Conservation (phyloP, 2,797 vertebrate genomes). For the Discoglossus pictus region DNA sequence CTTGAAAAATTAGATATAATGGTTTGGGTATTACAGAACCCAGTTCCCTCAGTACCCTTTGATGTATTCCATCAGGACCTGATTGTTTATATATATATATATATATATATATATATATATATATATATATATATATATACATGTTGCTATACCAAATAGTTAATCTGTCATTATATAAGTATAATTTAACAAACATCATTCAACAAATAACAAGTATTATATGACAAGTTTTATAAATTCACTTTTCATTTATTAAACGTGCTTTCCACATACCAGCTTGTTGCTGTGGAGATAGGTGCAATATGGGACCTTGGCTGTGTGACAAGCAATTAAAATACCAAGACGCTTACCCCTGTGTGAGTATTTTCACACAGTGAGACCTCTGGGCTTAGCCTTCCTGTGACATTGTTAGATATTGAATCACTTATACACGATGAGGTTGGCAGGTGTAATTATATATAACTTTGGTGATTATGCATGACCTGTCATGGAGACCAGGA, state of each 20-base stretch:
- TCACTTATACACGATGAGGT: slow-evolving; percentile 80
- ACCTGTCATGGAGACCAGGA: slow-evolving; percentile 72
- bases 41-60: too few species aligned
- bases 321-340: slow-evolving; percentile 79
- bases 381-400: slow-evolving; percentile 67
- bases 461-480: slow-evolving; percentile 75
- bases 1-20: too few species aligned
- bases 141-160: too few species aligned
- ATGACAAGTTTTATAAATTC: slow-evolving; percentile 56
- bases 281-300: slow-evolving; percentile 70
- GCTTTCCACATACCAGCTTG: slow-evolving; percentile 61
- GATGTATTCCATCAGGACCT: too few species aligned
- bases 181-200: too few species aligned
- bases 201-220: too few species aligned
- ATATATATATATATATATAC: too few species aligned
- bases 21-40: too few species aligned
- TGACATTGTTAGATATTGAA: slow-evolving; percentile 77
- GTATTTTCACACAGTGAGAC: slow-evolving; percentile 75
- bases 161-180: too few species aligned
- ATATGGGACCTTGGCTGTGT: slow-evolving; percentile 65
- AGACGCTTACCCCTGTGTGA: slow-evolving; percentile 73
- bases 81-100: too few species aligned
- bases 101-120: too few species aligned
- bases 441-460: slow-evolving; percentile 89
- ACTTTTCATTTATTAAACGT: slow-evolving; percentile 61